These are phyloP conservation scores for Heliangelus exortis DNA, from an alignment of 2,797 vertebrate species.

Conservation along the genomic window DNA sequence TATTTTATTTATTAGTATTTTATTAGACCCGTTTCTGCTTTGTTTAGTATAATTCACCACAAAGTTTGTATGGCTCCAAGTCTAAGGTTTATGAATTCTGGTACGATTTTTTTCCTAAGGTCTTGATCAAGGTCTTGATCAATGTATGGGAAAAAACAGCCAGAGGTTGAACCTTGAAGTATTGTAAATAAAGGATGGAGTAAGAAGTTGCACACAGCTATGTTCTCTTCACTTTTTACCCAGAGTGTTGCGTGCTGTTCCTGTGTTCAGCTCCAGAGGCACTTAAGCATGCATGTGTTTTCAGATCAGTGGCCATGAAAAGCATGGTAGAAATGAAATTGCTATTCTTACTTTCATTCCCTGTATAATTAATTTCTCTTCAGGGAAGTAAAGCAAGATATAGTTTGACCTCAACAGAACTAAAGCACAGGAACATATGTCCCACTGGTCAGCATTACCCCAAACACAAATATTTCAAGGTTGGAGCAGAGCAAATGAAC, in stretches of 20 bases:
- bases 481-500: constrained; percentile 15
- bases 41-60: background rate
- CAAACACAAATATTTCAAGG: constrained; percentile 39
- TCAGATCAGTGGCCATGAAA: background rate
- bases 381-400: constrained; percentile 6
- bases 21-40: background rate
- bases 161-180: background rate
- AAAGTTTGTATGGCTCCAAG: background rate
- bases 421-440: background rate
- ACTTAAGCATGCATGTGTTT: background rate
- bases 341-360: background rate
- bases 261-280: background rate
- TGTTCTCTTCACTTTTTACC: background rate
- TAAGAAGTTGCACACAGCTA: background rate
- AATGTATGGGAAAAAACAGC: background rate
- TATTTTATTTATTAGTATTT: background rate
- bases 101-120: constrained; percentile 5
- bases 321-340: background rate
- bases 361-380: constrained; percentile 49
- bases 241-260: background rate
- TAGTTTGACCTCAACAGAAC: background rate
- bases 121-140: background rate
- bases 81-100: background rate
- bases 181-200: background rate
- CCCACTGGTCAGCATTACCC: constrained; percentile 12